Evolutionary conservation across 1,140 invertebrate genomes (phyloP).

Genomic region (Pachypeltis micranthus): DNA sequence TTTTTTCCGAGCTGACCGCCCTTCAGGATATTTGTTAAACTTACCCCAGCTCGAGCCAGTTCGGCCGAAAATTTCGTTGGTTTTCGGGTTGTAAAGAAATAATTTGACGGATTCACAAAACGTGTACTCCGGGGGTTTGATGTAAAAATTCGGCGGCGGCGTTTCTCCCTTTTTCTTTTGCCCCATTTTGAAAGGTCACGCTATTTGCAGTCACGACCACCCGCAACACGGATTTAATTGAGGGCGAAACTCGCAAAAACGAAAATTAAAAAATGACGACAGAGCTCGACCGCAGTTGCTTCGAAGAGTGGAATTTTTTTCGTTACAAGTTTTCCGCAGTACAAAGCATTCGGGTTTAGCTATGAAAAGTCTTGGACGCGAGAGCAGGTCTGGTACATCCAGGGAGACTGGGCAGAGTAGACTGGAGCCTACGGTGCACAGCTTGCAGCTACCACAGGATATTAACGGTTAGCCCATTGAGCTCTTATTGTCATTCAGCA

Average conservation of each 20-base stretch:
- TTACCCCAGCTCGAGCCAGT: slow-evolving; percentile 85
- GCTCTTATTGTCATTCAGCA: slow-evolving; percentile 10
- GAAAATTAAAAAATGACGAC: no score
- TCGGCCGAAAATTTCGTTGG: slow-evolving; percentile 71
- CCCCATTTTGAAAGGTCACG: not conserved
- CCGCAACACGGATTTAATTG: no score
- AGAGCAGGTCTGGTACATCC: not conserved
- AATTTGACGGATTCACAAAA: slow-evolving; percentile 19
- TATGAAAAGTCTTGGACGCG: not conserved
- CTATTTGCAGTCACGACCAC: no score
- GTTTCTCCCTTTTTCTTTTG: slow-evolving; percentile 13
- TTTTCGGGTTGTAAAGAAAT: slow-evolving; percentile 80
- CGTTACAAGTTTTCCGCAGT: no score
- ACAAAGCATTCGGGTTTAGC: no score
- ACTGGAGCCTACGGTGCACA: slow-evolving; percentile 17
- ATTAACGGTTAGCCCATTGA: slow-evolving; percentile 23
- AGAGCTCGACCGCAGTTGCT: no score
- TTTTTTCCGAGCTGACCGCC: no score
- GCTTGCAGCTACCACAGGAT: slow-evolving; percentile 17
- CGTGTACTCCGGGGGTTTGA: slow-evolving; percentile 12
- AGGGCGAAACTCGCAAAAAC: no score
- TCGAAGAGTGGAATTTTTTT: no score
- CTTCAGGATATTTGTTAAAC: no score
- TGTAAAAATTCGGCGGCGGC: slow-evolving; percentile 16
- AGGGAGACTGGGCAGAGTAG: slow-evolving; percentile 11